Conservation (phyloP, 2,113 vertebrate species). For the Anoplopoma fimbria region DNA sequence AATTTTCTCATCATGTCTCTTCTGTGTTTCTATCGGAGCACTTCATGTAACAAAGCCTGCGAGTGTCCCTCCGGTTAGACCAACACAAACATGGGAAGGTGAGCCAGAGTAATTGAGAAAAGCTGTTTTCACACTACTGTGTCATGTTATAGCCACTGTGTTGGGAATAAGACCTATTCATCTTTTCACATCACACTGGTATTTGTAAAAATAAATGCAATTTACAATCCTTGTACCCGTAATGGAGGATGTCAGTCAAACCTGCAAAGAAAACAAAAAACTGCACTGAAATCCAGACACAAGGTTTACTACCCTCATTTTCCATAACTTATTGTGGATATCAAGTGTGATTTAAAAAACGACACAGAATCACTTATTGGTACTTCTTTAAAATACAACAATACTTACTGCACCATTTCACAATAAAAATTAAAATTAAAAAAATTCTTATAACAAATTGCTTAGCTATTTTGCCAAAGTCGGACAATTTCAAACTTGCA, state of each 20-base stretch:
- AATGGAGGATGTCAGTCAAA: constrained; percentile 43
- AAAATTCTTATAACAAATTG: neutral
- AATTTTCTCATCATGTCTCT: constrained; percentile 73
- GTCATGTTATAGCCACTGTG: constrained; percentile 37
- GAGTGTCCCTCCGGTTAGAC: constrained; percentile 50
- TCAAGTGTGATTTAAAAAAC: neutral
- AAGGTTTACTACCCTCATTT: neutral
- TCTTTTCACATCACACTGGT: constrained; percentile 32
- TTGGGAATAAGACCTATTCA: constrained; percentile 51
- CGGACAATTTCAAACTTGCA: neutral
- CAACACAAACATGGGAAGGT: constrained; percentile 34
- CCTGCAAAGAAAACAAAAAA: too few species aligned
- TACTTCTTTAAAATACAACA: neutral
- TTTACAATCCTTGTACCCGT: constrained; percentile 7
- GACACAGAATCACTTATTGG: neutral
- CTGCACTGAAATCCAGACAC: neutral
- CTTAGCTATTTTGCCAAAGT: neutral
- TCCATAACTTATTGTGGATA: neutral
- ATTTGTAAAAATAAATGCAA: constrained; percentile 36
- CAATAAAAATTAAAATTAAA: neutral
- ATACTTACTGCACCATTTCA: neutral
- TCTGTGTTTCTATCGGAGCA: constrained; percentile 59
- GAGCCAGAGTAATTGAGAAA: constrained; percentile 64
- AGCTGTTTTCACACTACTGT: constrained; percentile 59
- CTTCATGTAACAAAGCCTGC: constrained; percentile 61